Percentiles rank a stretch among this genome's conserved stretches.
Evolutionary conservation across 2,888 invertebrate genomes (phyloP).

Genomic region (Thereva nobilitata): DNA sequence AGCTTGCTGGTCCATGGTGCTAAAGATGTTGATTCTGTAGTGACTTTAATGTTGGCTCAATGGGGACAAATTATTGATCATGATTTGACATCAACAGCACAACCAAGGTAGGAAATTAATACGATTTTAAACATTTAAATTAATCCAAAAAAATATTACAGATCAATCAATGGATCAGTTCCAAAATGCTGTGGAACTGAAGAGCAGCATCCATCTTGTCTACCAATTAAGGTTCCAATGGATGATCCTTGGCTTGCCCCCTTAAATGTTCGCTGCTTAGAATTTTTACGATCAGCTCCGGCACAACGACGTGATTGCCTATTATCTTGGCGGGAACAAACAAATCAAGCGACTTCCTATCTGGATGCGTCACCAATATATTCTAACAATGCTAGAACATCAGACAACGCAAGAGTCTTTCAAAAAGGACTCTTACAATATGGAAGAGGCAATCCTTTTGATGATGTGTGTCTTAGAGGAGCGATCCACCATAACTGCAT

Average conservation of each 20-base stretch:
- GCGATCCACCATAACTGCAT: constrained; percentile 77
- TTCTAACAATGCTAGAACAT: constrained; percentile 73
- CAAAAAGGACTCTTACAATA: constrained; percentile 71
- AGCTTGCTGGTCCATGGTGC: constrained; percentile 70
- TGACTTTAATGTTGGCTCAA: constrained; percentile 84
- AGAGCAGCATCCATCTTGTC: constrained; percentile 80
- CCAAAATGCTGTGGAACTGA: constrained; percentile 71
- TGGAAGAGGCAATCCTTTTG: constrained; percentile 68
- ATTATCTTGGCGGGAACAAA: constrained; percentile 81
- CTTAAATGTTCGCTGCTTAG: constrained; percentile 74
- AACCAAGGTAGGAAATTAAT: constrained; percentile 61
- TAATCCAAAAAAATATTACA: constrained; percentile 37
- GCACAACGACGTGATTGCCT: constrained; percentile 79
- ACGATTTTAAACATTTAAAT: not conserved
- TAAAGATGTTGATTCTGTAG: constrained; percentile 67
- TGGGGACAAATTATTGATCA: constrained; percentile 93
- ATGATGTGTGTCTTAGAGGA: constrained; percentile 72
- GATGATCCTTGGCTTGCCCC: constrained; percentile 75
- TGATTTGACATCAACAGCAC: constrained; percentile 79
- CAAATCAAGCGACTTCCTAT: constrained; percentile 81
- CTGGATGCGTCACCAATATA: constrained; percentile 83
- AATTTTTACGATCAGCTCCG: constrained; percentile 81
- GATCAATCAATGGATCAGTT: constrained; percentile 74
- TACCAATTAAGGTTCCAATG: constrained; percentile 75
- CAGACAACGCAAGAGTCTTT: constrained; percentile 75